Base-by-base conservation (phyloP, 2,113 vertebrate species). In the Daphoenositta chrysoptera region DNA sequence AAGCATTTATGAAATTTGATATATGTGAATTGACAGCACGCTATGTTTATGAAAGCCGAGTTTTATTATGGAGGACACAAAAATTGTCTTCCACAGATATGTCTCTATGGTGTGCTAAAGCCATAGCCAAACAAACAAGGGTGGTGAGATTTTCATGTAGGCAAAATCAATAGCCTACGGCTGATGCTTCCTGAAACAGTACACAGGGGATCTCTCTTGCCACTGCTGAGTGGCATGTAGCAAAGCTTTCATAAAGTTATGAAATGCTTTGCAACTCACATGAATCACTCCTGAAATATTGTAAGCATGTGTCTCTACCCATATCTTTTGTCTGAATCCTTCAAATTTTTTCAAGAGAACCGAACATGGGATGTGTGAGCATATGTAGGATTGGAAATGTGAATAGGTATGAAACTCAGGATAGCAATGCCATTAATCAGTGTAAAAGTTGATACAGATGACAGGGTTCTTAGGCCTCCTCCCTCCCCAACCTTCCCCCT, bases 211-310 rank as follows among this genome's bases (percentile, higher is more conserved):
- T 88, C 24, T 86, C 71, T 42, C 39, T 57, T 40, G 21, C 70
- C 71, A 37, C 31, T 68, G 71, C 68, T 48, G 31, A 45, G 60
- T 57, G 66, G 45, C 57, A 73, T 73, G 61, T 13, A 95, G 70
- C 69, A 86, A 81, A 93, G 44, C 44, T 57, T 56, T 93, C 68
- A 69, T 21, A 28, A 89, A 87, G 80, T 95, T 93, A 69, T 24
- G 57, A 90, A 94, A 90, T 71, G 45, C 68, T 87, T 73, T 76
- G 61, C 53, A 78, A 56, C 39, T 89, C 56, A 53, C 27, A 57
- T 93, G 90, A 96, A 84, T 96, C 92, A 94, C 56, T 84, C 14
- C 5, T 60, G 27, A 96, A 92, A 54, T 87, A 96, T 94, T 93
- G 51, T 13, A 90, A 33, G 56, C 51, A 94, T 93, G 85, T 35